Evolutionary conservation across 2,888 invertebrate genomes (phyloP), one percentile per base, ranked within the genome.

Genomic region (Euclidia mi): DNA sequence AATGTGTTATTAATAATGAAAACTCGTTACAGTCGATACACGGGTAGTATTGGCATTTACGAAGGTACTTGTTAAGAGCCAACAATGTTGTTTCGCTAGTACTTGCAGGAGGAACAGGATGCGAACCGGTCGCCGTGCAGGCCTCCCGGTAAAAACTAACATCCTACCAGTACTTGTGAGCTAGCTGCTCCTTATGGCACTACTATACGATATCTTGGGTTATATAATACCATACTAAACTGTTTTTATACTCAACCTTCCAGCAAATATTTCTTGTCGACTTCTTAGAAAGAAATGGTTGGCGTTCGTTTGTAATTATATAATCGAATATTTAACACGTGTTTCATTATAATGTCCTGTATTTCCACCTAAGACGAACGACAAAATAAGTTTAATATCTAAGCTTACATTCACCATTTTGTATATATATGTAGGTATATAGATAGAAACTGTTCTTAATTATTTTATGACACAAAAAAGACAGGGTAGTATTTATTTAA

Each of bases 31-130:
- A 42, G 34, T 49, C 60, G 48, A 53, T 62, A 48, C 56, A 51
- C 51, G 62, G 58, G 6, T 52, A 42, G 47, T 57, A 75, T 71
- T 84, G 80, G 77, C 78, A 80, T 82, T 81, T 70, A 71, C 70
- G 60, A 75, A 71, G 70, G 73, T 77, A 74, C 70, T 67, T 66
- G 69, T 71, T 71, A 56, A 52, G 59, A 70, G 64, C 63, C 78
- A 79, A 80, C 84, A 81, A 87, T 85, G 88, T 88, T 64, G 87
- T 71, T 56, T 66, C 78, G 78, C 87, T 78, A 74, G 85, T 84
- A 76, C 71, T 64, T 84, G 81, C 84, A 82, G 85, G 87, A 79
- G 81, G 78, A 87, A 81, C 89, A 89, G 90, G 90, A 90, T 87
- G 67, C 77, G 68, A 84, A 89, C 91, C 91, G 91, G 90, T 90